Evolutionary conservation across 53 echinoderm and acorn worm genomes (phyloP).

Genomic region (Antedon mediterranea): DNA sequence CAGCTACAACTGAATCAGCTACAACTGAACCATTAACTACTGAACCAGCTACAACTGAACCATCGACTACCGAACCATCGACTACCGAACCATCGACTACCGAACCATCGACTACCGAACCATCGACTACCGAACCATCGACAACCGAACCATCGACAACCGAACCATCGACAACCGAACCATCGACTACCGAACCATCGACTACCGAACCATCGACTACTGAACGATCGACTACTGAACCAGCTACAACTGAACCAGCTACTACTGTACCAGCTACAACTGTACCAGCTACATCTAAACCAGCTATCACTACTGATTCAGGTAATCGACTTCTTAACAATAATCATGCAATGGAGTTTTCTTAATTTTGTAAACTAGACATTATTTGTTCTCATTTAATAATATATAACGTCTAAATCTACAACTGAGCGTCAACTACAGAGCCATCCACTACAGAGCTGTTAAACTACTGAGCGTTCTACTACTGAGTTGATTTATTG

Average conservation of each 20-base stretch:
- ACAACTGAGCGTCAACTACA: too few species aligned
- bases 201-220: neutral
- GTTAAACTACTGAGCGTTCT: too few species aligned
- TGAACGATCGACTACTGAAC: neutral
- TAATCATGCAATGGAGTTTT: too few species aligned
- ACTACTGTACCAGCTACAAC: neutral
- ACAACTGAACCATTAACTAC: neutral
- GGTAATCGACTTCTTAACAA: too few species aligned
- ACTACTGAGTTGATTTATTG: too few species aligned
- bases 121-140: neutral
- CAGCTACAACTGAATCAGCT: neutral
- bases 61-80: neutral
- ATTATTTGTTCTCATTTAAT: too few species aligned
- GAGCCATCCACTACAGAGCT: too few species aligned
- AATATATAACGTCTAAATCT: too few species aligned
- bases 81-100: neutral
- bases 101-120: neutral
- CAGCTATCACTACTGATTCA: neutral
- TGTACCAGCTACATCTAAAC: neutral
- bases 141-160: neutral
- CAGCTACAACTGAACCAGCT: neutral
- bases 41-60: neutral
- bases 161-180: neutral
- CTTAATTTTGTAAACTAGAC: too few species aligned
- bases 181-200: neutral